Conservation (phyloP, 2,888 invertebrate species). For the Crossocerus cetratus region DNA sequence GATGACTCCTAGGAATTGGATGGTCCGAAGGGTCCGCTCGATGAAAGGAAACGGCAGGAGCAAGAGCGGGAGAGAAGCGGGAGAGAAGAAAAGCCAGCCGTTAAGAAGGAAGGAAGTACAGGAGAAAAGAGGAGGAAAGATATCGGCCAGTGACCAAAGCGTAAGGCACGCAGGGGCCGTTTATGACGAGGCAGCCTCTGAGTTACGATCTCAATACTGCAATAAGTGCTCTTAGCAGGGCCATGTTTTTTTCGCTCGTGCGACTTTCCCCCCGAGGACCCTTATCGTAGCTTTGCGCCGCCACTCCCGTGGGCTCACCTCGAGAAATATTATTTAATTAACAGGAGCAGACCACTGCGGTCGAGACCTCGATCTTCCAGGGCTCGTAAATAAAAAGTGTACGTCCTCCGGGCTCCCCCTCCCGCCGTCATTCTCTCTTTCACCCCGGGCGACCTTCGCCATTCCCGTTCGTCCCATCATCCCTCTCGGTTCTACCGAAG, state of each 20-base stretch:
- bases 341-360: conserved; percentile 61
- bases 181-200: conserved; percentile 71
- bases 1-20: conserved; percentile 25
- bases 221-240: conserved; percentile 72
- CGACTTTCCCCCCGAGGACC: conserved; percentile 44
- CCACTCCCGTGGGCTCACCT: conserved; percentile 58
- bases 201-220: conserved; percentile 75
- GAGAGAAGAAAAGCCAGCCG: background rate
- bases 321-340: conserved; percentile 76
- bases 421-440: background rate
- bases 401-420: conserved; percentile 26
- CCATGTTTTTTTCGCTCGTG: conserved; percentile 60
- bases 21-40: background rate
- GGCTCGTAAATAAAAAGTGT: conserved; percentile 65
- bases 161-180: conserved; percentile 62
- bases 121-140: conserved; percentile 38
- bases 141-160: conserved; percentile 39
- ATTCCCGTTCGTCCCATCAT: background rate
- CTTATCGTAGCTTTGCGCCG: conserved; percentile 59
- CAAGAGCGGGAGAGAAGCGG: background rate
- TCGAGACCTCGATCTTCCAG: conserved; percentile 59
- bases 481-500: conserved; percentile 2
- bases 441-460: background rate
- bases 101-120: background rate
- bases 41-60: background rate